phyloP scores from a whole-genome alignment of 2,888 invertebrate species.

The Acrocyrtus sp. region DNA sequence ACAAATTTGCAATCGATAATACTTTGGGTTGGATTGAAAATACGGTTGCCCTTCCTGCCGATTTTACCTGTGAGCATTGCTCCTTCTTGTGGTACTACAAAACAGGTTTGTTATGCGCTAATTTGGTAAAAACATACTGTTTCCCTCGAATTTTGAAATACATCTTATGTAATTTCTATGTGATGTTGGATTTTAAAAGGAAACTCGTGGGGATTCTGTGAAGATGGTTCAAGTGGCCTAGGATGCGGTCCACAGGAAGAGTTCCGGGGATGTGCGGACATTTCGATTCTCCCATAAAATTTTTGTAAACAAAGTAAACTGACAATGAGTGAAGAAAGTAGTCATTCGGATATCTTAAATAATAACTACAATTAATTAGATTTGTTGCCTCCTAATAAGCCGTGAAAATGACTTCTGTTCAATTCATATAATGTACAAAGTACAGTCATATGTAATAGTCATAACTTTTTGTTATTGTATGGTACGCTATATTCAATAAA shows the following conservation, averaged over 20 bases:
- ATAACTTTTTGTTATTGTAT: no score
- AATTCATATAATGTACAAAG: no score
- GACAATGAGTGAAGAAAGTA: no score
- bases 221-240: slow-evolving; percentile 23
- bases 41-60: slow-evolving; percentile 20
- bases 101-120: slow-evolving; percentile 22
- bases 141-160: not conserved
- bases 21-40: slow-evolving; percentile 15
- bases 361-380: no score
- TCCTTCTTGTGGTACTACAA: slow-evolving; percentile 44
- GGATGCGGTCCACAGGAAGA: slow-evolving; percentile 53
- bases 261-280: slow-evolving; percentile 52
- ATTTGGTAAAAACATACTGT: not conserved
- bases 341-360: no score
- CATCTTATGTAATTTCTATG: not conserved
- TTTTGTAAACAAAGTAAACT: no score
- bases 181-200: no score
- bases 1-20: slow-evolving; percentile 24
- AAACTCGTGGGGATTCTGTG: slow-evolving; percentile 45
- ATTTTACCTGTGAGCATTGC: slow-evolving; percentile 31
- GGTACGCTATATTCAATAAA: no score
- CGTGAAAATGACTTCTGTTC: no score
- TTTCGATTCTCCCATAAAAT: slow-evolving; percentile 27
- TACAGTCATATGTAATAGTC: no score
- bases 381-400: no score